Evolutionary conservation across 2,113 vertebrate species (phyloP), one percentile per base, ranked within the genome.

Genomic region (Sander lucioperca): DNA sequence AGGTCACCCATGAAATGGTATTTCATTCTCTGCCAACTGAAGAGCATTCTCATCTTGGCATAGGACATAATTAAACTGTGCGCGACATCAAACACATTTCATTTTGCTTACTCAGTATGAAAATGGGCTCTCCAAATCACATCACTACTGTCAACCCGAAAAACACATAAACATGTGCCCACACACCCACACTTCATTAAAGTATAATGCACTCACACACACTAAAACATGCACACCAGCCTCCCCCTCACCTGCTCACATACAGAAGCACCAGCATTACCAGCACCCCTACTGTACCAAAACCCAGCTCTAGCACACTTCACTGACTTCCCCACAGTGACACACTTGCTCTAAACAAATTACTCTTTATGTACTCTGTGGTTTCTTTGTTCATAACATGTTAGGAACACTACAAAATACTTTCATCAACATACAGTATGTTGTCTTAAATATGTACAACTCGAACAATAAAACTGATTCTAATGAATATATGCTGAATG

Each of bases 1-100:
- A 91, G 89, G 86, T 91, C 81, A 86, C 59, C 84, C 56, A 84
- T 90, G 63, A 89, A 92, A 87, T 77, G 79, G 39, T 80, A 82
- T 83, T 39, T 87, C 56, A 77, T 91, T 64, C 16, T 61, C 27
- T 75, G 67, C 36, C n/a, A 18, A 48, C 68, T 71, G 48, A 76
- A 12, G 25, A 86, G 62, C 48, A 51, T 82, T 79, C 39, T 64
- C 64, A 48, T 88, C 74, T 30, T 73, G 79, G 68, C 66, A 74
- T 8, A 64, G 19, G 8, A 80, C 76, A 86, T 83, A 39, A 39
- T 39, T 39, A 90, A 91, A 87, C 66, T 84, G 59, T 63, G 43
- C 47, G 59, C 16, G 36, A 78, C 85, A 90, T 76, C 82, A 70
- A 78, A 83, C 81, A 84, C 79, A 89, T 91, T 89, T 91, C 30